Percentiles rank a stretch among this genome's conserved stretches.
Evolutionary conservation across 2,888 invertebrate species (phyloP).

Genomic region (Dynastes grantii): DNA sequence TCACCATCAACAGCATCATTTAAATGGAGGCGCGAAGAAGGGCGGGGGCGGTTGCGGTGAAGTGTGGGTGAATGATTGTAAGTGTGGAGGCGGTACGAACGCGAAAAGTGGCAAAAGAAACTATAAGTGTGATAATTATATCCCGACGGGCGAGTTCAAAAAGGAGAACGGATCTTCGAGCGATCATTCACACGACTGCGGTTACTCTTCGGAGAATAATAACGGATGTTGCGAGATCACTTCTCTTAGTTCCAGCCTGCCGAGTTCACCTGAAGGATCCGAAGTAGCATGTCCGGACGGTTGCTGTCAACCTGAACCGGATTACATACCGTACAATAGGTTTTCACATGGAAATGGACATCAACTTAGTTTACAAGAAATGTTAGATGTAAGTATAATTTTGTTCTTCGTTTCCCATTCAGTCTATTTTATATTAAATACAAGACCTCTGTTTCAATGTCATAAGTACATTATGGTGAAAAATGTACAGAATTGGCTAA

Average conservation of each 20-base stretch:
- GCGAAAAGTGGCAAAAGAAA: conserved; percentile 54
- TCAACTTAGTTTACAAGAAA: conserved; percentile 81
- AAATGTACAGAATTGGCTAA: too few relatives aligned
- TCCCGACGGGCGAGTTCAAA: conserved; percentile 53
- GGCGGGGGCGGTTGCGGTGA: conserved; percentile 56
- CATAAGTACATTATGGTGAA: too few relatives aligned
- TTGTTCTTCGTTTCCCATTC: neutral
- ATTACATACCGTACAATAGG: conserved; percentile 64
- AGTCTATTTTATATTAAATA: too few relatives aligned
- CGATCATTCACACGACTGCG: conserved; percentile 87
- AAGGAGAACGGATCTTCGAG: conserved; percentile 77
- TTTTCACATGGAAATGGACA: conserved; percentile 73
- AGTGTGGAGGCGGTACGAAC: conserved; percentile 57
- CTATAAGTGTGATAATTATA: conserved; percentile 63
- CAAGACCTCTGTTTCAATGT: too few relatives aligned
- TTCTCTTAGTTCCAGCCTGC: conserved; percentile 82
- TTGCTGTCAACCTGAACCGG: conserved; percentile 84
- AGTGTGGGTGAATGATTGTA: conserved; percentile 65
- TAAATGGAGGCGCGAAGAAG: conserved; percentile 40
- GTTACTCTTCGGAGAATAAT: conserved; percentile 90
- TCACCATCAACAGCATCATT: conserved; percentile 43
- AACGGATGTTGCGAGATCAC: conserved; percentile 80
- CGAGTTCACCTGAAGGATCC: conserved; percentile 91
- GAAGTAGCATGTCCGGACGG: conserved; percentile 92
- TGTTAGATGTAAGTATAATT: conserved; percentile 80